These are phyloP conservation scores for Caretta caretta DNA, from an alignment of 2,113 vertebrate genomes.

Conservation along the genomic window DNA sequence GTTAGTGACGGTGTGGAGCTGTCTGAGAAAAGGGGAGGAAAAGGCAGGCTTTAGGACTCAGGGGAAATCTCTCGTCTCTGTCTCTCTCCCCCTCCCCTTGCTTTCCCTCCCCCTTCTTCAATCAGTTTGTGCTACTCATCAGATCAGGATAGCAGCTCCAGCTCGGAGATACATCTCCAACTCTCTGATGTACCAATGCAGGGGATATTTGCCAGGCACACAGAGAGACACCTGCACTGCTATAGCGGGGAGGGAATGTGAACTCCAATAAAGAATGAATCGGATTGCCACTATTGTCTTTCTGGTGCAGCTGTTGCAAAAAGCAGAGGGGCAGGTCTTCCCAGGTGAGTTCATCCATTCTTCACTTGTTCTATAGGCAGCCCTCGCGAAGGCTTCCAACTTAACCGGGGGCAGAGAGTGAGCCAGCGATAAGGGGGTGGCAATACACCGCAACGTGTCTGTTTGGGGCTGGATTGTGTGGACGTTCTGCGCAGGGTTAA, in stretches of 20 bases:
- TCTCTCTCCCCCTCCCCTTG: slow-evolving; percentile 48
- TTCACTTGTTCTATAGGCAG: background rate
- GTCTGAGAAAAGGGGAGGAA: slow-evolving; percentile 25
- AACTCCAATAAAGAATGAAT: slow-evolving; percentile 79
- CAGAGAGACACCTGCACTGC: slow-evolving; percentile 41
- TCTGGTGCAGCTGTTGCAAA: slow-evolving; percentile 75
- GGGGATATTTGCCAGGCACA: slow-evolving; percentile 48
- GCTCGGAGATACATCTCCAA: slow-evolving; percentile 46
- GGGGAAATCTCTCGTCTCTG: slow-evolving; percentile 70
- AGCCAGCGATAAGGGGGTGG: background rate
- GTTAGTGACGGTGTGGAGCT: slow-evolving; percentile 31
- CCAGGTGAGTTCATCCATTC: slow-evolving; percentile 79
- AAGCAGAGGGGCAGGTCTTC: slow-evolving; percentile 80
- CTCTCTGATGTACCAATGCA: slow-evolving; percentile 68
- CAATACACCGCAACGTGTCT: too few species aligned
- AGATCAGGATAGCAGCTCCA: slow-evolving; percentile 62
- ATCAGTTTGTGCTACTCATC: slow-evolving; percentile 63
- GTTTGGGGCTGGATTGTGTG: background rate
- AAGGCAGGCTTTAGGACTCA: slow-evolving; percentile 79
- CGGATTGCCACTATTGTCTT: slow-evolving; percentile 74
- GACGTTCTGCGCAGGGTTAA: background rate
- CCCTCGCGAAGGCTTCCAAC: background rate
- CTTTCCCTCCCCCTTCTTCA: slow-evolving; percentile 24
- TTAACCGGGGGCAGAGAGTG: background rate
- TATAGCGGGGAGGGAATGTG: slow-evolving; percentile 75